Conservation (phyloP, 2,888 invertebrate species). For the Cremastinae sp. region DNA sequence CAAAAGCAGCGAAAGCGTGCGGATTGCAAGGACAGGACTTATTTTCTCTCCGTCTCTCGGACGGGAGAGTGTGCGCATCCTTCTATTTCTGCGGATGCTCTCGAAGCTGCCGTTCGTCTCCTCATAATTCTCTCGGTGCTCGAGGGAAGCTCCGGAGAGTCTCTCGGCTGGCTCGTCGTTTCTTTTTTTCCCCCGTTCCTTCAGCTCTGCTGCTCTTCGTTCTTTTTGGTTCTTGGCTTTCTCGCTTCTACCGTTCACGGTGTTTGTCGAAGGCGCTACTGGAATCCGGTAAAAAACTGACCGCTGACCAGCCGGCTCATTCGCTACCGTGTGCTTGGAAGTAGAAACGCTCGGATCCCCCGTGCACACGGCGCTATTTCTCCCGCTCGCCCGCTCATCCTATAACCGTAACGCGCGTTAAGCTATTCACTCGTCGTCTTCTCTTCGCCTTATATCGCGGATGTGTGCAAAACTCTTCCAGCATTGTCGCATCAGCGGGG, state of each 20-base stretch:
- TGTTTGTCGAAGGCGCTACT: slow-evolving; percentile 79
- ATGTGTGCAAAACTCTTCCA: background rate
- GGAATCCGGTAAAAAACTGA: slow-evolving; percentile 78
- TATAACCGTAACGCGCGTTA: slow-evolving; percentile 44
- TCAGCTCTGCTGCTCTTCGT: slow-evolving; percentile 12
- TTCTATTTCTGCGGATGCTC: slow-evolving; percentile 22
- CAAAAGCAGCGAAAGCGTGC: background rate
- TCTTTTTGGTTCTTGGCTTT: slow-evolving; percentile 14
- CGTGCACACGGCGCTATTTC: slow-evolving; percentile 43
- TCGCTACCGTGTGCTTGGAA: slow-evolving; percentile 70
- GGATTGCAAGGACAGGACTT: no score
- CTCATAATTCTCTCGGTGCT: slow-evolving; percentile 54
- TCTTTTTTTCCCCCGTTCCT: slow-evolving; percentile 25
- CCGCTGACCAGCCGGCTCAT: slow-evolving; percentile 76
- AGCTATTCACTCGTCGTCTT: slow-evolving; percentile 16
- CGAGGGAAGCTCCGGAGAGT: slow-evolving; percentile 40
- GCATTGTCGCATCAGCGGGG: slow-evolving; percentile 13
- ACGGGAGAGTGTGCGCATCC: background rate
- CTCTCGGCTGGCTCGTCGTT: slow-evolving; percentile 60
- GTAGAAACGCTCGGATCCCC: slow-evolving; percentile 62
- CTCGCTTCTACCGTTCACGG: slow-evolving; percentile 63
- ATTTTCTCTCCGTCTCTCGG: no score
- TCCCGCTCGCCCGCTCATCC: slow-evolving; percentile 53
- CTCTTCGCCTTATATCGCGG: background rate
- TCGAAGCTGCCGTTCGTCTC: slow-evolving; percentile 41